A percentile compares a stretch with the other conserved stretches of the same genome.
Evolutionary conservation across 1,140 invertebrate species (phyloP).

Genomic region (Apis mellifera): DNA sequence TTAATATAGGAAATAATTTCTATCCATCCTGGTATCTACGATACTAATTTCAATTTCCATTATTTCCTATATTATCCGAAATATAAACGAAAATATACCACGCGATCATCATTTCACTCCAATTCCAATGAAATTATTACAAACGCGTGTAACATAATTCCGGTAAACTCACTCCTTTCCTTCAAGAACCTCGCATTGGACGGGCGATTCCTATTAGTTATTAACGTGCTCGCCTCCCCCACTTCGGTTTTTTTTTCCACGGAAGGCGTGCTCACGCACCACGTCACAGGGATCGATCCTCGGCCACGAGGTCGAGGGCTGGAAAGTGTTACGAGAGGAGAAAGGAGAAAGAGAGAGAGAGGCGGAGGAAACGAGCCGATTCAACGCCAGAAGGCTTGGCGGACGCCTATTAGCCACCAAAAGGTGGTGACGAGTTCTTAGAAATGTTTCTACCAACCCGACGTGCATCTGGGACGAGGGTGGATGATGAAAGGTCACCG

Average conservation of each 20-base stretch:
- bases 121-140: too few relatives aligned
- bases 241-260: conserved; percentile 46
- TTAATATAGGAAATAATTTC: too few relatives aligned
- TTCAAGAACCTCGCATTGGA: too few relatives aligned
- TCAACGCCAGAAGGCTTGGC: conserved; percentile 17
- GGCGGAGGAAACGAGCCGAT: conserved; percentile 41
- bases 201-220: conserved; percentile 59
- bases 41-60: too few relatives aligned
- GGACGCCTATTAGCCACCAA: conserved; percentile 28
- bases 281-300: conserved; percentile 66
- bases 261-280: conserved; percentile 64
- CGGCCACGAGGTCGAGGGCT: conserved; percentile 67
- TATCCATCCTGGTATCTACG: too few relatives aligned
- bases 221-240: conserved; percentile 58
- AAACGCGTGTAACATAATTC: too few relatives aligned
- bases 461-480: background rate
- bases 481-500: conserved; percentile 24
- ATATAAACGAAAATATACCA: too few relatives aligned
- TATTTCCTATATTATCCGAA: too few relatives aligned
- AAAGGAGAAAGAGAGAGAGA: conserved; percentile 2
- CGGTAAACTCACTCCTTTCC: too few relatives aligned
- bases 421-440: background rate
- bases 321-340: conserved; percentile 62
- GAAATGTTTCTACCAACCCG: background rate
- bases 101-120: too few relatives aligned